Evolutionary conservation across 2,113 vertebrate species (phyloP), one percentile per base, ranked within the genome.

Genomic region (Gobiocypris rarus): DNA sequence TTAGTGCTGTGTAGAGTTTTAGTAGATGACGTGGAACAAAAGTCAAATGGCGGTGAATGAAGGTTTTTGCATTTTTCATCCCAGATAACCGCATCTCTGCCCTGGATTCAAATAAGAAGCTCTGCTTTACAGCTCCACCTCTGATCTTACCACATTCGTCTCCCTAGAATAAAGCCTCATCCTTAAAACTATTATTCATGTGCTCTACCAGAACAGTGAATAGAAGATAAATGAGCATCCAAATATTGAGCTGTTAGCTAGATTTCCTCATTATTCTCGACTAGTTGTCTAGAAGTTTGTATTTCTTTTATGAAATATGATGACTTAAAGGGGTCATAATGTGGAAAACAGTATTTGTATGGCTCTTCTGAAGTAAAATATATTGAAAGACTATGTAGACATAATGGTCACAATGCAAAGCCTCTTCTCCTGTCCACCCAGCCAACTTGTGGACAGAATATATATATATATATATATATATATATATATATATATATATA

Each of bases 21-120:
- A 58, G 52, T 81, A 79, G 88, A 89, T 89, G 89, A 89, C 86
- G 87, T 70, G 75, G 89, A 89, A 89, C 85, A 90, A 91, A 88
- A 78, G 85, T 54, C 17, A 83, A 88, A 78, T 86, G 22, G 79
- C 71, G 58, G 73, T 19, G 85, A 88, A 86, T 4, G 59, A 80
- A 26, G 78, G 54, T 83, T 87, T 82, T 69, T 34, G 3, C 85
- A 50, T 87, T 89, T 90, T 89, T 83, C 56, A 50, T 22, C 17
- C 4, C 38, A 38, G 77, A 65, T 80, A 78, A 78, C 77, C 31
- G 38, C 77, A 65, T 80, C 41, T 48, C 59, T 80, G 56, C 41
- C 77, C 77, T 80, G n/a, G 77, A 80, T 65, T 50, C 15, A 31
- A 63, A 50, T 17, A 78, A 78, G 13, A 78, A 78, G 31, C 52